Conservation (phyloP, 2,797 vertebrate species). For the Gymnopithys bicolor region DNA sequence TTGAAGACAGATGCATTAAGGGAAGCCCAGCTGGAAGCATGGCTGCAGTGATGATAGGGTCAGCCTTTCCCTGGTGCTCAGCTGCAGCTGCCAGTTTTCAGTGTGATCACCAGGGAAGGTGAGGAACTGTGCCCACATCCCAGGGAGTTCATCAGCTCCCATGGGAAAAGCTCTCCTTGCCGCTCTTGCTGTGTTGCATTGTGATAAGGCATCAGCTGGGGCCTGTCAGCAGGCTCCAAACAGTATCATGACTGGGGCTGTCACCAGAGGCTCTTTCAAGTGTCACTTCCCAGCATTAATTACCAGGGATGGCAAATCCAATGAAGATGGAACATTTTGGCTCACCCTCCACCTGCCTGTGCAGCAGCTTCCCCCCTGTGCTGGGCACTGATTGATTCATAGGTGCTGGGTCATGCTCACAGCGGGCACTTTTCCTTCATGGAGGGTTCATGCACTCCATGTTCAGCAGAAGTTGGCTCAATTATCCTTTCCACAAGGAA, state of each 20-base stretch:
- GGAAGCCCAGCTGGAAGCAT: background rate
- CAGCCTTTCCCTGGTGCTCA: background rate
- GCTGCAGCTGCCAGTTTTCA: background rate
- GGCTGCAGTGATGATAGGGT: fast-evolving
- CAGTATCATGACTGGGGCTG: slow-evolving; percentile 35
- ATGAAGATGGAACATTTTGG: background rate
- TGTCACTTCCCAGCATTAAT: slow-evolving; percentile 75
- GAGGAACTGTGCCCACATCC: background rate
- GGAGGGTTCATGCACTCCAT: fast-evolving
- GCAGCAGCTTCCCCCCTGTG: background rate
- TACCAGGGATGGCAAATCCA: slow-evolving; percentile 61
- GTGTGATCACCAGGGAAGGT: fast-evolving
- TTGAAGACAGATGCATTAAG: background rate
- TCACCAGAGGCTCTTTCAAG: slow-evolving; percentile 72
- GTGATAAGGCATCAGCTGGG: slow-evolving; percentile 63
- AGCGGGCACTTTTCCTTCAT: fast-evolving
- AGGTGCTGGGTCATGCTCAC: background rate
- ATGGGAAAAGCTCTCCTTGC: background rate
- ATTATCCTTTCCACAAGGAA: fast-evolving
- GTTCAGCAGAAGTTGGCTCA: fast-evolving
- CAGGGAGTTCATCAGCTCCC: background rate
- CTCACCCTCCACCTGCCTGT: background rate
- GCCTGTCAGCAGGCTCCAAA: slow-evolving; percentile 67
- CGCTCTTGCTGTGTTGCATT: background rate
- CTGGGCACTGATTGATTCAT: background rate